These are phyloP conservation scores for Lucifuga dentata DNA, from an alignment of 2,113 vertebrate species.

Conservation along the genomic window DNA sequence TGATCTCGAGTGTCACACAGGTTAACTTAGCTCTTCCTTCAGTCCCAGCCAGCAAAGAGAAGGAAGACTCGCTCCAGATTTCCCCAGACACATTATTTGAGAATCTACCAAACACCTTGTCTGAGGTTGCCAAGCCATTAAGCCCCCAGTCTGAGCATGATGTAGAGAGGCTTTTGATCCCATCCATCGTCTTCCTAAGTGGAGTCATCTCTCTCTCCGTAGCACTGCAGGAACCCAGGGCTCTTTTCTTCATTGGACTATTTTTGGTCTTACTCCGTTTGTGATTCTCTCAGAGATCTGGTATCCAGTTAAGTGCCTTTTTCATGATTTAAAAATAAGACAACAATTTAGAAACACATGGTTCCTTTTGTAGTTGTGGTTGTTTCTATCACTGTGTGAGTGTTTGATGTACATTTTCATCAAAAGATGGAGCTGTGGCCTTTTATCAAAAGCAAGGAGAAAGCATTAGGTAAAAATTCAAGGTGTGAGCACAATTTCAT, in stretches of 20 bases:
- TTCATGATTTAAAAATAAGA: slow-evolving; percentile 61
- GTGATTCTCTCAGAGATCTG: slow-evolving; percentile 37
- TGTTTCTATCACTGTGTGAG: slow-evolving; percentile 16
- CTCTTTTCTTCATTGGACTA: slow-evolving; percentile 71
- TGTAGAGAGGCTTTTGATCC: slow-evolving; percentile 52
- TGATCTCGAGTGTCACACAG: slow-evolving; percentile 25
- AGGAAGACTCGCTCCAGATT: slow-evolving; percentile 25
- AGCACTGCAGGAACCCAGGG: slow-evolving; percentile 66
- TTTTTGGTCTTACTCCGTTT: slow-evolving; percentile 64
- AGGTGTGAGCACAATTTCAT: not conserved
- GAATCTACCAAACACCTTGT: slow-evolving; percentile 14
- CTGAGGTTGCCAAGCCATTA: slow-evolving; percentile 20
- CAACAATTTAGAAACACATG: slow-evolving; percentile 18
- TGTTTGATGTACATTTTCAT: slow-evolving; percentile 8
- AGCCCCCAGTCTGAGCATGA: slow-evolving; percentile 21
- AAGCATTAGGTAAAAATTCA: slow-evolving; percentile 9
- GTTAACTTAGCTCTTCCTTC: slow-evolving; percentile 7
- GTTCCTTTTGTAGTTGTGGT: slow-evolving; percentile 11
- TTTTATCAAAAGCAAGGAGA: slow-evolving; percentile 8
- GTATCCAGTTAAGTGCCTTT: slow-evolving; percentile 68
- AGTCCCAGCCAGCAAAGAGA: slow-evolving; percentile 28
- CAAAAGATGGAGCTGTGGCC: not conserved
- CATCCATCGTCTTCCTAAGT: slow-evolving; percentile 62
- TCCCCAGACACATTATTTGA: slow-evolving; percentile 41
- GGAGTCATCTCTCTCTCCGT: slow-evolving; percentile 67